These are phyloP conservation scores for Enteromius mattozi DNA, from an alignment of 2,797 vertebrate species.

Conservation along the genomic window DNA sequence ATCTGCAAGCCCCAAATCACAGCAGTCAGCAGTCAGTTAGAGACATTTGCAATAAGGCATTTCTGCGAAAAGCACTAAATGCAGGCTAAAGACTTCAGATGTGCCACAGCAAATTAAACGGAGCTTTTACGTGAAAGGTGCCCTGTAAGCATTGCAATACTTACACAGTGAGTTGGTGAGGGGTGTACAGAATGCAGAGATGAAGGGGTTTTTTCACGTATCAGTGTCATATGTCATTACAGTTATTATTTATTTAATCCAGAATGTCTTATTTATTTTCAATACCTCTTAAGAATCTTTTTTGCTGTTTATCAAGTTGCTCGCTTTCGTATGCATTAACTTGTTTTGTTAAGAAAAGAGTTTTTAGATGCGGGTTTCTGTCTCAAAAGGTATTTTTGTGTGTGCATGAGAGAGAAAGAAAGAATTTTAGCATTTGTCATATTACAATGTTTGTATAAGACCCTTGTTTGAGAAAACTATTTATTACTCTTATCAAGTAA, in stretches of 20 bases:
- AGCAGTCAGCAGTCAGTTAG: conserved; percentile 49
- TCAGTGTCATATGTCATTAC: background rate
- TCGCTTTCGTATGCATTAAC: background rate
- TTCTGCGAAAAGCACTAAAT: conserved; percentile 69
- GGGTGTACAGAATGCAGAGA: conserved; percentile 13
- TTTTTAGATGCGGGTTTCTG: background rate
- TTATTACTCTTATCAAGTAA: background rate
- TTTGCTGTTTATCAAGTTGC: no score
- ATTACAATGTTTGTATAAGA: background rate
- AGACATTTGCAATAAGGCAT: conserved; percentile 76
- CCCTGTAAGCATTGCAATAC: conserved; percentile 72
- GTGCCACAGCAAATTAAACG: conserved; percentile 73
- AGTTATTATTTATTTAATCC: background rate
- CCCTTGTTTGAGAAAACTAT: background rate
- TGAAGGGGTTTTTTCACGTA: background rate
- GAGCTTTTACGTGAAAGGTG: conserved; percentile 74
- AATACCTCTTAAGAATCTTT: background rate
- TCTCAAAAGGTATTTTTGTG: background rate
- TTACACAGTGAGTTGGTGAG: conserved; percentile 67
- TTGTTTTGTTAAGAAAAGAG: background rate
- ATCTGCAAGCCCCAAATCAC: conserved; percentile 69
- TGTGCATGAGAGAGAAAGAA: no score
- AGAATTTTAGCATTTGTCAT: background rate
- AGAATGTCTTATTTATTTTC: conserved; percentile 7
- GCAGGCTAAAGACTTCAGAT: conserved; percentile 74